Evolutionary conservation across 2,888 invertebrate genomes (phyloP).

Genomic region (Holacanthella duospinosa): DNA sequence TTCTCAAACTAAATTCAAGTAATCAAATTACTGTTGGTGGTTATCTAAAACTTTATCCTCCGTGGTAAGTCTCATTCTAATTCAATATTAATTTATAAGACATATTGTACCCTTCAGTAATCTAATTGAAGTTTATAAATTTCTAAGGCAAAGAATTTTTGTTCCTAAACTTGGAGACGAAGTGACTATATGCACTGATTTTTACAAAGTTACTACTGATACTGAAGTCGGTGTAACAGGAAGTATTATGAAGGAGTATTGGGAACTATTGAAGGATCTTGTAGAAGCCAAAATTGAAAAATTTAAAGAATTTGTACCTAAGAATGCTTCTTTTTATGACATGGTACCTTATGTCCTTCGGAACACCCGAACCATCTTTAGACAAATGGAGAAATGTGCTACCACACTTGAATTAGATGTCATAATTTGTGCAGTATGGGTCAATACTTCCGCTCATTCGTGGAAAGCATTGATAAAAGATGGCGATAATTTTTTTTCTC

Average conservation of each 20-base stretch:
- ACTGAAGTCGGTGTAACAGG: background rate
- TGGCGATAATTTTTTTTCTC: background rate
- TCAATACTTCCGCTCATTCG: background rate
- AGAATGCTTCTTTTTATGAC: background rate
- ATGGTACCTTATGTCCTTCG: background rate
- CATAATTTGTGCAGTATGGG: background rate
- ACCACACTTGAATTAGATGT: background rate
- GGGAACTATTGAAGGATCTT: background rate
- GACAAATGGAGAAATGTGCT: background rate
- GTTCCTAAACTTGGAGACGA: background rate
- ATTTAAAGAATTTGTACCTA: background rate
- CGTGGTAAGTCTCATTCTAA: background rate
- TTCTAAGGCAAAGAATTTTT: conserved; percentile 1
- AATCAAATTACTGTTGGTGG: background rate
- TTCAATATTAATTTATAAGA: too few relatives aligned
- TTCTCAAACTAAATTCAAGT: background rate
- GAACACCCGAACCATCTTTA: background rate
- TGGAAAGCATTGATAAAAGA: background rate
- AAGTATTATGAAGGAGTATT: background rate
- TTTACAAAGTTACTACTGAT: conserved; percentile 2
- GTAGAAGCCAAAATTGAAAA: background rate
- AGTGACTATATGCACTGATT: background rate
- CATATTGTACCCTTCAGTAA: too few relatives aligned
- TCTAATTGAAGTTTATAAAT: too few relatives aligned
- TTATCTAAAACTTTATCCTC: background rate